Conservation (phyloP, 2,888 invertebrate species). For the Cheiracanthium punctorium region DNA sequence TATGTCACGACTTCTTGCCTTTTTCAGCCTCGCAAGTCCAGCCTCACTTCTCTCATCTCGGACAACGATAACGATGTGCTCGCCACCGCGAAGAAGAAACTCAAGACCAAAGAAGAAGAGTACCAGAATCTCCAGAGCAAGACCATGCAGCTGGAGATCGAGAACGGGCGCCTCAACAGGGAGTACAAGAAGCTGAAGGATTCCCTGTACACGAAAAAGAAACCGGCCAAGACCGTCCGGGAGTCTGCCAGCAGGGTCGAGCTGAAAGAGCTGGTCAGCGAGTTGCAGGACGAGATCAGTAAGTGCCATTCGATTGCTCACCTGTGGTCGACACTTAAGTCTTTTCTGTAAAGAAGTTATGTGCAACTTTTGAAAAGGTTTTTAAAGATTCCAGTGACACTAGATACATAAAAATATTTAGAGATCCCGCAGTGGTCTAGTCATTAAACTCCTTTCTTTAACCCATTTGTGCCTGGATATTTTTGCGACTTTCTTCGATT, state of each 20-base stretch:
- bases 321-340: too few relatives aligned
- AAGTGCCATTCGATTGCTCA: constrained; percentile 4
- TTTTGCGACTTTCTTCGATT: too few relatives aligned
- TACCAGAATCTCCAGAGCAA: constrained; percentile 82
- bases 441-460: too few relatives aligned
- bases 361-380: too few relatives aligned
- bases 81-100: constrained; percentile 73
- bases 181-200: constrained; percentile 73
- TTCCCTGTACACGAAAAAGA: constrained; percentile 82
- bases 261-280: constrained; percentile 87
- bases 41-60: constrained; percentile 41
- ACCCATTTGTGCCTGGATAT: too few relatives aligned
- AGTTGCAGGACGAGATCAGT: constrained; percentile 90
- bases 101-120: constrained; percentile 78
- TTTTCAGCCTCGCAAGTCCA: constrained; percentile 48
- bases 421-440: too few relatives aligned
- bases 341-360: too few relatives aligned
- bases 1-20: too few relatives aligned
- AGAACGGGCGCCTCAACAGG: constrained; percentile 66
- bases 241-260: constrained; percentile 73
- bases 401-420: too few relatives aligned
- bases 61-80: constrained; percentile 72
- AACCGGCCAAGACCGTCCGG: constrained; percentile 84
- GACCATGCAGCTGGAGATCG: constrained; percentile 71
- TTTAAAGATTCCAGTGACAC: too few relatives aligned